Percentiles rank a stretch among this genome's conserved stretches.
These are phyloP conservation scores for Magallana nippona DNA, from an alignment of 2,888 invertebrate genomes.

Conservation along the genomic window DNA sequence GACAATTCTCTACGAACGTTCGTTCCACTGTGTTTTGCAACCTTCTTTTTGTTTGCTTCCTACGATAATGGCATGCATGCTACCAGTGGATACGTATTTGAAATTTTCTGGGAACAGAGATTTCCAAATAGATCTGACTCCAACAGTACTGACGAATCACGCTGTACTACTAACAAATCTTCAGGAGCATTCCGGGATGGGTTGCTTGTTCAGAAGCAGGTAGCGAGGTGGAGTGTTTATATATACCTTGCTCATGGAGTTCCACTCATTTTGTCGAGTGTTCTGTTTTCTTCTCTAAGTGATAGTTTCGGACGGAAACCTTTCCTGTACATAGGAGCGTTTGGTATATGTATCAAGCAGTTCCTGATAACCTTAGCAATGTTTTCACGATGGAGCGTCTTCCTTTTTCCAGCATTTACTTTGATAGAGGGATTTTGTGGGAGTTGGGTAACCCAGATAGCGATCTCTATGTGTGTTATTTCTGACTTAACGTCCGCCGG, in stretches of 20 bases:
- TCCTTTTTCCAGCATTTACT: constrained; percentile 50
- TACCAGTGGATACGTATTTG: constrained; percentile 4
- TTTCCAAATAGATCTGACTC: constrained; percentile 15
- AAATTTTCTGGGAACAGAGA: background rate
- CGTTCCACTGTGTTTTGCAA: background rate
- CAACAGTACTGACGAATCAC: background rate
- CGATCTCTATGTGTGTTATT: constrained; percentile 52
- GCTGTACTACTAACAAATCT: constrained; percentile 34
- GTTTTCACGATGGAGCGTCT: constrained; percentile 52
- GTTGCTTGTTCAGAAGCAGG: constrained; percentile 45
- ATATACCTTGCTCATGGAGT: constrained; percentile 51
- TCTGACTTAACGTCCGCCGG: constrained; percentile 38
- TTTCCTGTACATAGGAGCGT: constrained; percentile 49
- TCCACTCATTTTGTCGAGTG: constrained; percentile 52
- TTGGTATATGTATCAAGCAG: constrained; percentile 48
- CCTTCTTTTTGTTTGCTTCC: background rate
- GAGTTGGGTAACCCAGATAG: constrained; percentile 53
- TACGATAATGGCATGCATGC: background rate
- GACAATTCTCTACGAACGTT: background rate
- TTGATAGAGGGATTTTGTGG: constrained; percentile 58
- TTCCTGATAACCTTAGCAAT: constrained; percentile 46
- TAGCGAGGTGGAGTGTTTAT: constrained; percentile 52
- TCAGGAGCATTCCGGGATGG: constrained; percentile 49
- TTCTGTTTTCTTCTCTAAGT: constrained; percentile 53
- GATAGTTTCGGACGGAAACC: constrained; percentile 58